Conservation (phyloP, 2,113 vertebrate species). For the Sminthopsis crassicaudata region DNA sequence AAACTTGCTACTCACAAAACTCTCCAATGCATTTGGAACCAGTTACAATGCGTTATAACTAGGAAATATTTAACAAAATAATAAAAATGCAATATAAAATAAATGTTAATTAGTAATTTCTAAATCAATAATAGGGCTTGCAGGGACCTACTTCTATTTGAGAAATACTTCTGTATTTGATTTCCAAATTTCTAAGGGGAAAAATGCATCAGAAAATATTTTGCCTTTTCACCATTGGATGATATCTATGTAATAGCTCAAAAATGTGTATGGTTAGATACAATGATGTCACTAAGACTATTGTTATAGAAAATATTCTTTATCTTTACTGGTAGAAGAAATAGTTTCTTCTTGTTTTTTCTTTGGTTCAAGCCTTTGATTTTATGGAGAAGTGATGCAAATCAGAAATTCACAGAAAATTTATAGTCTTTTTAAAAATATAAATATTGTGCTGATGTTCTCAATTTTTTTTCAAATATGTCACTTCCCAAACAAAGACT, state of each 20-base stretch:
- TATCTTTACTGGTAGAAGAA: neutral
- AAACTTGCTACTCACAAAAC: neutral
- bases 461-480: neutral
- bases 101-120: neutral
- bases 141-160: neutral
- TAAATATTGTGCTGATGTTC: neutral
- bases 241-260: neutral
- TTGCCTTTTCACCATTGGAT: too few species aligned
- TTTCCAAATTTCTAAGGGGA: too few species aligned
- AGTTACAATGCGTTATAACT: neutral
- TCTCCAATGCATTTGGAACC: neutral
- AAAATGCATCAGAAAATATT: too few species aligned
- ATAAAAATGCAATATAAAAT: neutral
- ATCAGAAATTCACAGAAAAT: neutral
- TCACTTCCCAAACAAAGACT: neutral
- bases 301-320: neutral
- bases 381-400: neutral
- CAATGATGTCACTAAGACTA: neutral
- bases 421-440: neutral
- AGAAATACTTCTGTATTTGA: neutral
- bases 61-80: neutral
- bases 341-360: neutral
- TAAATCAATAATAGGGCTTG: neutral
- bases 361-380: neutral
- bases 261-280: neutral